Percentiles rank a stretch among this genome's conserved stretches.
These are phyloP conservation scores for Triplophysa tibetana DNA, from an alignment of 2,113 vertebrate genomes.

Conservation along the genomic window DNA sequence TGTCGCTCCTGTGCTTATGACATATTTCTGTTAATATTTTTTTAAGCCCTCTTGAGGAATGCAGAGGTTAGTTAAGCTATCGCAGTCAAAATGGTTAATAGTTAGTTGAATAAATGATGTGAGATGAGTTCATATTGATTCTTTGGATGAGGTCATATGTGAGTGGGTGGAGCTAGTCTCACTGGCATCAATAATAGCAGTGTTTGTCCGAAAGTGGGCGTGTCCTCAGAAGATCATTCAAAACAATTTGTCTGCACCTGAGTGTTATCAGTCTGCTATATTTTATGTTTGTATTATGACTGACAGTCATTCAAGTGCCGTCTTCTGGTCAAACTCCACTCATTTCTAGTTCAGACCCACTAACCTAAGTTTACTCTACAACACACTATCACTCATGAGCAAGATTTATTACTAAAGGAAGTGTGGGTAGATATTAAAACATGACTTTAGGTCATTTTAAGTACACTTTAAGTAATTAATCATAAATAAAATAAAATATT, in stretches of 20 bases:
- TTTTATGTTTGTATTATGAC: constrained; percentile 39
- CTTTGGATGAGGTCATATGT: constrained; percentile 7
- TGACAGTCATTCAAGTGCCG: neutral
- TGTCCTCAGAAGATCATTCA: constrained; percentile 3
- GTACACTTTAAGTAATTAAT: no score
- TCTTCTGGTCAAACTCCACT: constrained; percentile 31
- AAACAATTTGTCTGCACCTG: constrained; percentile 25
- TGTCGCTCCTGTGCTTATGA: no score
- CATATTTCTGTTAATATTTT: neutral
- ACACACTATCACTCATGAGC: neutral
- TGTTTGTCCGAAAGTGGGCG: neutral
- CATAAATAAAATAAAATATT: no score
- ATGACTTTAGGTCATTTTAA: neutral
- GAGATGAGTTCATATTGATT: neutral
- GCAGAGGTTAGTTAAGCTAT: neutral
- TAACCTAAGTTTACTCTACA: constrained; percentile 1
- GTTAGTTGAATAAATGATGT: neutral
- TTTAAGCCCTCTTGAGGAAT: neutral
- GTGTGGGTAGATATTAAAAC: neutral
- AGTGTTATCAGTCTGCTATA: constrained; percentile 29
- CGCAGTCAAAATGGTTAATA: neutral
- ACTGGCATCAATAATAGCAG: neutral
- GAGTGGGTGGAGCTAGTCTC: neutral
- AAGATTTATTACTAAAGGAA: constrained; percentile 12
- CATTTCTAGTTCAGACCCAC: constrained; percentile 7